Evolutionary conservation across 2,888 invertebrate genomes (phyloP), one percentile per base, ranked within the genome.

Genomic region (Drosophila mulleri): DNA sequence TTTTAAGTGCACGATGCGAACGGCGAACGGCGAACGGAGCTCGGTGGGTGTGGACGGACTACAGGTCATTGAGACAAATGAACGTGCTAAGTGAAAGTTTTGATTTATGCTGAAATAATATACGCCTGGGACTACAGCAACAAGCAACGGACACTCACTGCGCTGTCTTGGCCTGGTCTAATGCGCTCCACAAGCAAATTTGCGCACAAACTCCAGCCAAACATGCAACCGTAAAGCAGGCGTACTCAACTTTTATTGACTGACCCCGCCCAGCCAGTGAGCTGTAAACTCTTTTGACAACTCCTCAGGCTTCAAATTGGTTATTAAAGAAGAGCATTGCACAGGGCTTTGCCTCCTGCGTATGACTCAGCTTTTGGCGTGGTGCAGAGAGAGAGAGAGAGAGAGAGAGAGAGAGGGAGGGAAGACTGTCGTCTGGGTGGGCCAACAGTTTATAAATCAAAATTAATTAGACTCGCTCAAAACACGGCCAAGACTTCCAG

Each of bases 71-170:
- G 86, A 90, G 83, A 91, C 82, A 91, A 90, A 91, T 90, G 90
- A 82, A 78, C 78, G 83, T 82, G 80, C 80, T 89, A 86, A 90
- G 88, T 88, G 86, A 90, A 90, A 86, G 83, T 90, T 90, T 88
- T 90, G 88, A 90, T 90, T 90, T 90, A 90, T 89, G 86, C 74
- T 65, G 67, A 83, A 74, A 80, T 88, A 85, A 85, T 88, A 86
- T 88, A 88, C 88, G 88, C 78, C 63, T 64, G 88, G 86, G 88
- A 86, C 72, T 58, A 42, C 18, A 29, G 18, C 72, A 58, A 45
- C 23, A 29, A 42, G n/a, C 39, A 45, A 57, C 52, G 56, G 56
- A 48, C 50, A 50, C 23, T 29, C 48, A 12, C 2, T 48, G 11
- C 32, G 37, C 12, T 39, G 59, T 18, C 48, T 50, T 32, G 3